phyloP scores from a whole-genome alignment of 2,113 vertebrate species.

The Mola mola region DNA sequence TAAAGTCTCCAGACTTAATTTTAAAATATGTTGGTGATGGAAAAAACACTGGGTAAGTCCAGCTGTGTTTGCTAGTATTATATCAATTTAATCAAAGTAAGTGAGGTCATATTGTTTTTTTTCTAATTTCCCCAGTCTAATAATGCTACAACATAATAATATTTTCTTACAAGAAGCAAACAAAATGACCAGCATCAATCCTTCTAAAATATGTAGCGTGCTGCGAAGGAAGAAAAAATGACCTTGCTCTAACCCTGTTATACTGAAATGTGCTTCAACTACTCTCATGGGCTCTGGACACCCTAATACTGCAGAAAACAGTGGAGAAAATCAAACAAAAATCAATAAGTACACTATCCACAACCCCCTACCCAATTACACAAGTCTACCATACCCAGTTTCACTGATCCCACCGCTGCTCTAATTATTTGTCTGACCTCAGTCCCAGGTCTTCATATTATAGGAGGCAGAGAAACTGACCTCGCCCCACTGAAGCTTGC shows the following conservation, averaged over 20 bases:
- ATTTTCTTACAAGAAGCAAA: constrained; percentile 25
- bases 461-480: constrained; percentile 19
- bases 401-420: constrained; percentile 35
- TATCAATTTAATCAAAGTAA: constrained; percentile 10
- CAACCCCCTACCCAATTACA: constrained; percentile 58
- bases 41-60: too few relatives aligned
- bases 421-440: constrained; percentile 53
- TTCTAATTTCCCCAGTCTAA: constrained; percentile 39
- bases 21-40: not conserved
- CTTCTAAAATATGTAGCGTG: constrained; percentile 3
- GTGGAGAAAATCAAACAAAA: constrained; percentile 53
- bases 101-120: not conserved
- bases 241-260: constrained; percentile 38
- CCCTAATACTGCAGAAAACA: constrained; percentile 15
- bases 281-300: constrained; percentile 7
- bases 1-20: not conserved
- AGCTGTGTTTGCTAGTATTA: not conserved
- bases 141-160: constrained; percentile 19
- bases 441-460: constrained; percentile 4
- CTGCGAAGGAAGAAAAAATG: constrained; percentile 7
- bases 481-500: not conserved
- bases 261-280: constrained; percentile 19
- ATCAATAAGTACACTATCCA: constrained; percentile 54
- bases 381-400: constrained; percentile 20
- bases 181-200: constrained; percentile 7